phyloP scores from a whole-genome alignment of 2,797 vertebrate genomes.

The Spinus pinus region DNA sequence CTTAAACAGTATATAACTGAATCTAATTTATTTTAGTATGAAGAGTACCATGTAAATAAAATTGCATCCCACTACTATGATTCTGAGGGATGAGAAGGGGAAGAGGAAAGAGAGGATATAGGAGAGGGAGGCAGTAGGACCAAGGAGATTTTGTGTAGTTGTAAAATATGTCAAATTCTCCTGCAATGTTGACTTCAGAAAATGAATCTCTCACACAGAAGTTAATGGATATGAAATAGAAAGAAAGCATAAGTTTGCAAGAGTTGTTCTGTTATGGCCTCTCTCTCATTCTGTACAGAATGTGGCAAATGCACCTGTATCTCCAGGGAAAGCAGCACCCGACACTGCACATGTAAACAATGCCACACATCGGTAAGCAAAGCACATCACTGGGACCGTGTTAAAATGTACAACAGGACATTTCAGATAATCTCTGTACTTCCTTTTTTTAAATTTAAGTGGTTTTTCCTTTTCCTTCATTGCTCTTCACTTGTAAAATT shows the following conservation, averaged over 20 bases:
- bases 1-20: background rate
- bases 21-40: background rate
- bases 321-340: conserved; percentile 70
- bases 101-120: background rate
- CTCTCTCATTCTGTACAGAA: conserved; percentile 24
- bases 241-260: background rate
- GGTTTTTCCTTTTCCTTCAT: background rate
- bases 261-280: background rate
- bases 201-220: background rate
- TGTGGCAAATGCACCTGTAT: conserved; percentile 62
- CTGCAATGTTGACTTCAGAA: background rate
- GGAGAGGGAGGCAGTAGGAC: background rate
- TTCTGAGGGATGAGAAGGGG: background rate
- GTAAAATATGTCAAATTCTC: background rate
- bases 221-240: background rate
- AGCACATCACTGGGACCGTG: background rate
- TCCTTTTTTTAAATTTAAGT: background rate
- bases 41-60: background rate
- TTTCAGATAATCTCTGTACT: background rate
- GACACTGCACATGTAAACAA: conserved; percentile 63
- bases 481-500: background rate
- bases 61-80: background rate
- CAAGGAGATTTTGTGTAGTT: background rate
- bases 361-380: conserved; percentile 69
- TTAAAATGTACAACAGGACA: background rate